A percentile compares a stretch with the other conserved stretches of the same genome.
Evolutionary conservation across 2,888 invertebrate genomes (phyloP).

Genomic region (Epistrophella euchroma): DNA sequence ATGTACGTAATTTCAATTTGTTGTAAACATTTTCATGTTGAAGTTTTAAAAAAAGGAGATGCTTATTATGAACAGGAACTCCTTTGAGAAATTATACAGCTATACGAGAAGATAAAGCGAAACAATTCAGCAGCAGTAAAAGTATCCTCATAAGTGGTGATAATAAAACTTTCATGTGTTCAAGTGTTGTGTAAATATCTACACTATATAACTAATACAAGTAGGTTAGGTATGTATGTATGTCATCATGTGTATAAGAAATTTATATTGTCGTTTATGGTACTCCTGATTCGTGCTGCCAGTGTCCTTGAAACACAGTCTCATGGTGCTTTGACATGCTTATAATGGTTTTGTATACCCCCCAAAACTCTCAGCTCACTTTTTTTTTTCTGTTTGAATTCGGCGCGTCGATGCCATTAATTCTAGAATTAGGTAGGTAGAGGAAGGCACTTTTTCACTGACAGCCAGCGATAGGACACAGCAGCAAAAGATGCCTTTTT

Average conservation of each 20-base stretch:
- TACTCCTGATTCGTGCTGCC: slow-evolving; percentile 29
- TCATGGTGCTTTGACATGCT: slow-evolving; percentile 19
- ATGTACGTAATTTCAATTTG: neutral
- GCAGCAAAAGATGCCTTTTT: slow-evolving; percentile 23
- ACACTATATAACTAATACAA: neutral
- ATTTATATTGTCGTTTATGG: neutral
- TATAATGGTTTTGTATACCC: slow-evolving; percentile 9
- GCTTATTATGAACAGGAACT: slow-evolving; percentile 33
- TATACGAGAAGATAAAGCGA: slow-evolving; percentile 4
- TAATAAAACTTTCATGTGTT: slow-evolving; percentile 71
- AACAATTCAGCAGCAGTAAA: slow-evolving; percentile 47
- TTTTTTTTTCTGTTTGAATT: slow-evolving; percentile 67
- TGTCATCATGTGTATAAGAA: neutral
- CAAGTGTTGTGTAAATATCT: slow-evolving; percentile 62
- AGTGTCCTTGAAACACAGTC: slow-evolving; percentile 44
- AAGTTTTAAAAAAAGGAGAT: slow-evolving; percentile 12
- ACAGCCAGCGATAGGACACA: slow-evolving; percentile 60
- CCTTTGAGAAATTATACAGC: slow-evolving; percentile 23
- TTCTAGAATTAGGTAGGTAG: slow-evolving; percentile 66
- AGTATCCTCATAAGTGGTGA: slow-evolving; percentile 64
- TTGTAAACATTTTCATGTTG: neutral
- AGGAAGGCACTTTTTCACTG: slow-evolving; percentile 67
- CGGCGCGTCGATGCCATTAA: slow-evolving; percentile 69
- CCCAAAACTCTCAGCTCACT: slow-evolving; percentile 23
- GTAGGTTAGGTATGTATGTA: neutral